Evolutionary conservation across 2,888 invertebrate species (phyloP), one percentile per base, ranked within the genome.

Genomic region (Patella ulyssiponensis): DNA sequence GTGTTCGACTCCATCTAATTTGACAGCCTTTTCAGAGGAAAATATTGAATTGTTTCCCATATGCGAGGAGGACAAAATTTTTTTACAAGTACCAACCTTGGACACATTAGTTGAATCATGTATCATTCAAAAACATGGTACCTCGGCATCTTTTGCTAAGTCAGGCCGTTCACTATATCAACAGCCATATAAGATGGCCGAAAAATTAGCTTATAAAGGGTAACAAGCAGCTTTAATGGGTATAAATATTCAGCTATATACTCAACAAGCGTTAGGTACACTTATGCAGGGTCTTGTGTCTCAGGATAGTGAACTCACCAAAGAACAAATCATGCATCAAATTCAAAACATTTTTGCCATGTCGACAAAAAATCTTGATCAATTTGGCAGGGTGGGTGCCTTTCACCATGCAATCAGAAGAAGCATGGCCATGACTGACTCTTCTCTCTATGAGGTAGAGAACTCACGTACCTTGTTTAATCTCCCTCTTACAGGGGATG

Each of bases 81-180:
- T 71, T 51, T 27, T 71, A 20, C 20, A n/a, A 12, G 33, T 71
- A 12, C 71, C 71, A 23, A 17, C 71, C 11, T 51, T 71, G 71
- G 71, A 71, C 51, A 27, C n/a, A 23, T 17, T 71, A 17, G 23
- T 71, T 33, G 71, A 71, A 23, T 51, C 44, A 17, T 33, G 71
- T n/a, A 7, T 76, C 11, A 51, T 76, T 7, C 71, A 72, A n/a
- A 71, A 71, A n/a, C 64, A 72, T 72, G 76, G 72, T 7, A n/a
- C n/a, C n/a, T n/a, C n/a, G n/a, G n/a, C n/a, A n/a, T n/a, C n/a
- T n/a, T n/a, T n/a, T n/a, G n/a, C n/a, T n/a, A n/a, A n/a, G n/a
- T n/a, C n/a, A n/a, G n/a, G n/a, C n/a, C n/a, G n/a, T n/a, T n/a
- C n/a, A n/a, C n/a, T n/a, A n/a, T n/a, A n/a, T n/a, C n/a, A n/a